These are phyloP conservation scores for Eledona agricola DNA, from an alignment of 2,888 invertebrate genomes.

Conservation along the genomic window DNA sequence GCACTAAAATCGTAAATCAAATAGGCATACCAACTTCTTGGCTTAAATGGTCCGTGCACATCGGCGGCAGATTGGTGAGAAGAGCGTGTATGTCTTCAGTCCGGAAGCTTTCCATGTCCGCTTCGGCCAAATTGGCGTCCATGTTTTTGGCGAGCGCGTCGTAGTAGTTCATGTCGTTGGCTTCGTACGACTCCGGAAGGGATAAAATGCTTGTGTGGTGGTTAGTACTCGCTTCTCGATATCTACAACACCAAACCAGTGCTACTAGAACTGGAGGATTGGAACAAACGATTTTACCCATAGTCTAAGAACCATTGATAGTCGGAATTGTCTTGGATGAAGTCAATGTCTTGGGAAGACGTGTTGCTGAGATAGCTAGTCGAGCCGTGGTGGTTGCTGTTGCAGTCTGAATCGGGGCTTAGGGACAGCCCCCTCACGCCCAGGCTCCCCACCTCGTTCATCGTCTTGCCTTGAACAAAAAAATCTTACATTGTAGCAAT, in stretches of 20 bases:
- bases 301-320: slow-evolving; percentile 93
- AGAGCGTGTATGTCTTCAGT: slow-evolving; percentile 91
- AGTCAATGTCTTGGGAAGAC: slow-evolving; percentile 70
- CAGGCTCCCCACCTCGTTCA: slow-evolving; percentile 58
- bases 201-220: slow-evolving; percentile 84
- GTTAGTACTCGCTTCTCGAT: slow-evolving; percentile 78
- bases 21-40: slow-evolving; percentile 57
- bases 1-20: slow-evolving; percentile 9
- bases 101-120: slow-evolving; percentile 93
- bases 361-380: slow-evolving; percentile 63
- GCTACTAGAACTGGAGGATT: too few species aligned
- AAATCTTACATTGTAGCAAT: too few species aligned
- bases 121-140: slow-evolving; percentile 93
- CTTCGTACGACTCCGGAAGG: slow-evolving; percentile 82
- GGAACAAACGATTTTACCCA: slow-evolving; percentile 67
- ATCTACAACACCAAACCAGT: slow-evolving; percentile 65
- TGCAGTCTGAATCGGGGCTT: slow-evolving; percentile 69
- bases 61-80: slow-evolving; percentile 79
- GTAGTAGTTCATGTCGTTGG: slow-evolving; percentile 72
- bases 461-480: slow-evolving; percentile 60
- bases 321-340: slow-evolving; percentile 86
- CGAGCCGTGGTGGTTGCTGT: slow-evolving; percentile 63
- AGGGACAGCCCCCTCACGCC: slow-evolving; percentile 54
- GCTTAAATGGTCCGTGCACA: slow-evolving; percentile 66
- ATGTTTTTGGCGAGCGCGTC: slow-evolving; percentile 87